phyloP scores from a whole-genome alignment of 2,888 invertebrate species.

The Synanthedon myopaeformis region DNA sequence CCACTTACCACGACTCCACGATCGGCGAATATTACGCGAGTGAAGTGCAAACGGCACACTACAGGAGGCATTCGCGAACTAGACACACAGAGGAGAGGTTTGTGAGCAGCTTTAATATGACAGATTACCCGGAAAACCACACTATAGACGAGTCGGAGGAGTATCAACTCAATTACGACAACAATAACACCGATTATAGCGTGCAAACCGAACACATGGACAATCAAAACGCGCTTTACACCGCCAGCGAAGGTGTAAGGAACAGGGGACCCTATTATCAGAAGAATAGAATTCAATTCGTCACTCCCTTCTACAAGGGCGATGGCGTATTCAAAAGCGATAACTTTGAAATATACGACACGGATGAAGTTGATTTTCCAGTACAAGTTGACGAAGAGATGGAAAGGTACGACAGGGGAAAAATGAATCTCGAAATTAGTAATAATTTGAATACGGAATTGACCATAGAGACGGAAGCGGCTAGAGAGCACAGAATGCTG shows the following conservation, averaged over 20 bases:
- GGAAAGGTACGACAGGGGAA: constrained; percentile 50
- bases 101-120: constrained; percentile 35
- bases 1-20: constrained; percentile 5
- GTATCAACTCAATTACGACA: constrained; percentile 38
- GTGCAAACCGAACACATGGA: constrained; percentile 12
- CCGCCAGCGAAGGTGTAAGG: constrained; percentile 34
- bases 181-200: constrained; percentile 31
- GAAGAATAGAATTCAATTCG: constrained; percentile 53
- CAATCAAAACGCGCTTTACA: constrained; percentile 38
- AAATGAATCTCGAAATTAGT: constrained; percentile 59
- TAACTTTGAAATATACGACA: constrained; percentile 54
- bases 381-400: constrained; percentile 19
- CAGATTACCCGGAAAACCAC: constrained; percentile 22
- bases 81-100: constrained; percentile 46
- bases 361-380: constrained; percentile 55
- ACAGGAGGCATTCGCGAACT: constrained; percentile 20
- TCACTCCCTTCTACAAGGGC: constrained; percentile 51
- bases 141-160: constrained; percentile 58
- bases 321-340: constrained; percentile 39
- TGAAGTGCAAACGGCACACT: constrained; percentile 16
- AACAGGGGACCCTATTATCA: constrained; percentile 58
- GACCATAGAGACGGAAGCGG: constrained; percentile 22
- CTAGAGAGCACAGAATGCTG: constrained; percentile 38
- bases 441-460: constrained; percentile 46
- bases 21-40: not conserved